Percentiles rank a stretch among this genome's conserved stretches.
phyloP scores from a whole-genome alignment of 1,140 invertebrate genomes.

The Arctopsyche grandis region DNA sequence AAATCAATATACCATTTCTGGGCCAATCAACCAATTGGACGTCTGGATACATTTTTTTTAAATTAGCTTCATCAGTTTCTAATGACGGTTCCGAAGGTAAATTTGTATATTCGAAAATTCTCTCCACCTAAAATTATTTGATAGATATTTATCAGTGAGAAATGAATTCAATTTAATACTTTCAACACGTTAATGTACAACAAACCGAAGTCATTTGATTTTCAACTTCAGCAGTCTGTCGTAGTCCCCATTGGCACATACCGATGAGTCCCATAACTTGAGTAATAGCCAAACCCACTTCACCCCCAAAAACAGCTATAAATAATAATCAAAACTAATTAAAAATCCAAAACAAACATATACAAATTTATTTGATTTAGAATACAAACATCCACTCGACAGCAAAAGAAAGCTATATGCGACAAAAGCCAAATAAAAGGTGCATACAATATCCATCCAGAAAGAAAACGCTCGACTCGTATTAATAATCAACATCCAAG shows the following conservation, averaged over 20 bases:
- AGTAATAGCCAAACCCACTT: slow-evolving; percentile 83
- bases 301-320: slow-evolving; percentile 67
- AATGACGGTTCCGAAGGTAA: slow-evolving; percentile 70
- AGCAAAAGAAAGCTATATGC: slow-evolving; percentile 69
- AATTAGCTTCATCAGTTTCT: slow-evolving; percentile 60
- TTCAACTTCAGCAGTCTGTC: slow-evolving; percentile 85
- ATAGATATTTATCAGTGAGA: not conserved
- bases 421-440: slow-evolving; percentile 70
- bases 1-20: slow-evolving; percentile 57
- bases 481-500: slow-evolving; percentile 74
- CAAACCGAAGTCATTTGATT: slow-evolving; percentile 88
- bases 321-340: slow-evolving; percentile 51
- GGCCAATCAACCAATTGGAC: slow-evolving; percentile 63
- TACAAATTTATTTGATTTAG: slow-evolving; percentile 13
- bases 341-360: not conserved
- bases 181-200: slow-evolving; percentile 33
- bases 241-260: slow-evolving; percentile 86
- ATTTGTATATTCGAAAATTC: slow-evolving; percentile 79
- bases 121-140: slow-evolving; percentile 66
- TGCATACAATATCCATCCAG: slow-evolving; percentile 75
- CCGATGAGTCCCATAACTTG: slow-evolving; percentile 80
- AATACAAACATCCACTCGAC: slow-evolving; percentile 58
- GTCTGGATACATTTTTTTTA: slow-evolving; percentile 59
- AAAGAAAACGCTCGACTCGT: slow-evolving; percentile 72
- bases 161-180: not conserved